Base-by-base conservation (phyloP, 1,140 invertebrate genomes). In the Mycetomoellerius zeteki region DNA sequence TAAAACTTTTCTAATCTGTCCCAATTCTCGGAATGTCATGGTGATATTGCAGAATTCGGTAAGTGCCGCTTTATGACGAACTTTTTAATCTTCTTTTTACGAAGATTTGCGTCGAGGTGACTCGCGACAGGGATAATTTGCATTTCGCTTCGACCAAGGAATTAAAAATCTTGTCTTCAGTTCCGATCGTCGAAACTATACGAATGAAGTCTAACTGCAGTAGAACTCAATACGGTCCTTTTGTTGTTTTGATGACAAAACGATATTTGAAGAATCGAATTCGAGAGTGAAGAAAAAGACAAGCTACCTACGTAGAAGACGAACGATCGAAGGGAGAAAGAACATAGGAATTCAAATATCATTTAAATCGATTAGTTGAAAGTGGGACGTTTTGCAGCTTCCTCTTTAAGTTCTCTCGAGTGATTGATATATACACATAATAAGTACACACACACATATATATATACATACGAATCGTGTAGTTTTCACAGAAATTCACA, bases 1-100 rank as follows among this genome's bases (percentile, higher is more conserved):
- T 65, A 67, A 80, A 80, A 81, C 16, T 69, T 67, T 43, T 10
- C 65, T 69, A 81, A 81, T 69, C 8, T 5, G n/a, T 80, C 19
- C 6, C 21, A 56, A 33, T 30, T 27, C 10, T 71, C 27, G 24
- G 8, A 47, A 19, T 3, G 30, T 81, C 50, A 27, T 33, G 30
- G 12, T 71, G 65, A 81, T 71, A 43, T 58, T 60, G 24, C 67
- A 60, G 54, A 60, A 73, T 82, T 73, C 7, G 24, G 2, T 1
- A 82, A 72, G 47, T 72, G 78, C 78, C 37, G 33, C 24, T 43
- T 81, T 21, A n/a, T n/a, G n/a, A n/a, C n/a, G 43, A 30, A 33
- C 12, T 5, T 47, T 12, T 82, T 37, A 6, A 60, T 27, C 6
- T 58, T 58, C 33, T 16, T 71, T 43, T 10, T 5, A 21, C 27